Conservation (phyloP, 2,888 invertebrate genomes). For the Metacarcinus magister region DNA sequence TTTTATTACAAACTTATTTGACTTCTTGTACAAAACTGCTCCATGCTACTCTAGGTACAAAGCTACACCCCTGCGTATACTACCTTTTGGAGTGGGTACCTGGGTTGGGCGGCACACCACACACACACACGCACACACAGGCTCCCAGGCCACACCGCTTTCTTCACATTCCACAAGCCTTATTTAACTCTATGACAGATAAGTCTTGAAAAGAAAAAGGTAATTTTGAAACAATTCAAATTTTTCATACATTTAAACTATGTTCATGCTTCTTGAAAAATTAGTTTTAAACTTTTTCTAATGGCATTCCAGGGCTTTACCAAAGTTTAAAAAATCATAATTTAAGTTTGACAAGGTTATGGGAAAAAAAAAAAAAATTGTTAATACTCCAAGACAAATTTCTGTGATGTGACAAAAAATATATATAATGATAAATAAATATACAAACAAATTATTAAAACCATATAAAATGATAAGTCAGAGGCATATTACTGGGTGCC, state of each 20-base stretch:
- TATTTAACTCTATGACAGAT: slow-evolving; percentile 31
- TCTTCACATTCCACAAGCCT: slow-evolving; percentile 50
- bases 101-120: slow-evolving; percentile 69
- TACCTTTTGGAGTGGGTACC: slow-evolving; percentile 76
- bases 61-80: slow-evolving; percentile 81
- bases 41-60: slow-evolving; percentile 79
- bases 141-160: slow-evolving; percentile 49
- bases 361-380: background rate
- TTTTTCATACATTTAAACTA: background rate
- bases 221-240: background rate
- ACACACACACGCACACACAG: slow-evolving; percentile 47
- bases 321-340: background rate
- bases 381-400: background rate
- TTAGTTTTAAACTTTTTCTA: background rate
- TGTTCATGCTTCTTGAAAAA: slow-evolving; percentile 19
- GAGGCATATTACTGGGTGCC: background rate
- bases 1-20: slow-evolving; percentile 79
- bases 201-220: background rate
- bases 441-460: background rate
- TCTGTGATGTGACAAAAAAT: background rate
- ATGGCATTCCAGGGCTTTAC: slow-evolving; percentile 17
- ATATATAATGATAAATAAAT: background rate
- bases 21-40: slow-evolving; percentile 81
- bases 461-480: background rate
- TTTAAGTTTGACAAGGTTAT: background rate